These are phyloP conservation scores for Corydoras maculifer DNA, from an alignment of 2,113 vertebrate species.

Conservation along the genomic window DNA sequence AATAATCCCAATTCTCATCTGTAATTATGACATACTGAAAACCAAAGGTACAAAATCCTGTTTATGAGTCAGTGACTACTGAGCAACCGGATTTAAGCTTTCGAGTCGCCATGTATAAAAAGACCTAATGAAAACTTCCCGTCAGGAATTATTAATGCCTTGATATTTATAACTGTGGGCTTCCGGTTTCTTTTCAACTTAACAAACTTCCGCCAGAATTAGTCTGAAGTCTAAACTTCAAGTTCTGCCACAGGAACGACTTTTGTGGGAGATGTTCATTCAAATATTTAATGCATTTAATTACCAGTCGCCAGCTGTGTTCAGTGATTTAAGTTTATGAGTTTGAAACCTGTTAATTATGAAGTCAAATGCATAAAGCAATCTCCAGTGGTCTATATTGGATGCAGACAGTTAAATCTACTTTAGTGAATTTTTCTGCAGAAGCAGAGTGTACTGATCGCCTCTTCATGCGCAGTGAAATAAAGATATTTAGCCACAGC, in stretches of 20 bases:
- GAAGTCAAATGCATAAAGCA: constrained; percentile 74
- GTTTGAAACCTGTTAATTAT: constrained; percentile 76
- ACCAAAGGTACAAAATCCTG: not conserved
- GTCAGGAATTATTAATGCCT: not conserved
- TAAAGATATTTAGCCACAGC: constrained; percentile 49
- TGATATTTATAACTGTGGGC: not conserved
- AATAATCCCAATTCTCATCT: too few species aligned
- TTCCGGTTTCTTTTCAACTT: constrained; percentile 7
- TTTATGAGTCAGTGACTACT: not conserved
- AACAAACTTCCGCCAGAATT: constrained; percentile 22
- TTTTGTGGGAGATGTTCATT: constrained; percentile 67
- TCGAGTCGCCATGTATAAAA: constrained; percentile 3
- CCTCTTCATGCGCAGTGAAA: constrained; percentile 44
- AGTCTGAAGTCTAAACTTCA: constrained; percentile 58
- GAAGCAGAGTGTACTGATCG: constrained; percentile 48
- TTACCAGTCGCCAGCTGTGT: constrained; percentile 76
- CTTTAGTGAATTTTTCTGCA: constrained; percentile 68
- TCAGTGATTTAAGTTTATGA: constrained; percentile 76
- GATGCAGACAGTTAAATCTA: constrained; percentile 77
- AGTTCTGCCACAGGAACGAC: constrained; percentile 58
- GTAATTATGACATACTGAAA: not conserved
- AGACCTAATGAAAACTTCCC: constrained; percentile 3
- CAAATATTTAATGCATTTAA: constrained; percentile 76
- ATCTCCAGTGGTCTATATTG: constrained; percentile 67
- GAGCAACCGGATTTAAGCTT: not conserved